phyloP scores from a whole-genome alignment of 64 coral and sea anemone genomes.

The Anthopleura sola region DNA sequence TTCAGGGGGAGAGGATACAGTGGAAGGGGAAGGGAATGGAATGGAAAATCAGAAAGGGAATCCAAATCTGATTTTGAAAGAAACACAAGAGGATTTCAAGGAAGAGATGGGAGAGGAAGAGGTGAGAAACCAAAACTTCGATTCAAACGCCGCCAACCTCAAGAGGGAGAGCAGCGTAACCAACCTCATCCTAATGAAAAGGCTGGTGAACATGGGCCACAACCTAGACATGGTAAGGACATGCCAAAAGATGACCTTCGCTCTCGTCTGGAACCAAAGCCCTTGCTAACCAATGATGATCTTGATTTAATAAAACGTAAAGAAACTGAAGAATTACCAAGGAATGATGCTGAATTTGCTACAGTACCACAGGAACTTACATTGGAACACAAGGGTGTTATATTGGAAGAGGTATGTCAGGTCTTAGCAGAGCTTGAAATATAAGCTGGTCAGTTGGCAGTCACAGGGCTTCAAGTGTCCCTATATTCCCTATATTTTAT shows the following conservation, averaged over 20 bases:
- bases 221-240: conserved; percentile 17
- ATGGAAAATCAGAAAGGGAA: conserved; percentile 2
- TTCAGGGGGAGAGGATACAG: conserved; percentile 27
- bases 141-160: not conserved
- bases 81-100: not conserved
- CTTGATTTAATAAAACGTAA: conserved; percentile 36
- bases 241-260: not conserved
- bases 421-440: no score
- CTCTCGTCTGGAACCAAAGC: conserved; percentile 61
- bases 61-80: not conserved
- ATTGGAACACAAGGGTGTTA: conserved; percentile 38
- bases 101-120: not conserved
- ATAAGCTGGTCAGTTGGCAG: no score
- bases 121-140: not conserved
- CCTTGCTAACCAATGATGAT: conserved; percentile 62
- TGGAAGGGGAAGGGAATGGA: conserved; percentile 4
- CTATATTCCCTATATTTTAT: no score
- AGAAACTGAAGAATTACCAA: not conserved
- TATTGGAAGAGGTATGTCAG: conserved; percentile 15
- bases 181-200: not conserved
- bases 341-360: conserved; percentile 5
- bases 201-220: not conserved
- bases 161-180: not conserved
- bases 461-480: no score
- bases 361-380: conserved; percentile 26